These are phyloP conservation scores for Tetranychus cinnabarinus DNA, from an alignment of 1,140 invertebrate genomes.

Conservation along the genomic window DNA sequence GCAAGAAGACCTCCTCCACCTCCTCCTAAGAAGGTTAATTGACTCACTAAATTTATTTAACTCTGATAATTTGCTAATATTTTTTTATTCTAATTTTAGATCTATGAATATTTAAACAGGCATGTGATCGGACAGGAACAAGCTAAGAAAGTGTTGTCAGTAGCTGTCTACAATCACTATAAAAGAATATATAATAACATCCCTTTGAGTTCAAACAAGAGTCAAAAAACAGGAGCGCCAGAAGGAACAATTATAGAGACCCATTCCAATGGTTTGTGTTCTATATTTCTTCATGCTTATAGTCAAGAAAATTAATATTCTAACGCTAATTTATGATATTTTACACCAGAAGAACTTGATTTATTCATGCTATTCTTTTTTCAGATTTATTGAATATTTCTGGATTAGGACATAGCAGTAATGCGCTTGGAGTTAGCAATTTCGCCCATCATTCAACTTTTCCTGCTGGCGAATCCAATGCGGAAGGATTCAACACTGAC, in stretches of 20 bases:
- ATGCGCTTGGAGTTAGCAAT: conserved; percentile 7
- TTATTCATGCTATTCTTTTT: not conserved
- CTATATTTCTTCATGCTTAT: not conserved
- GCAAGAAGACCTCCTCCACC: conserved; percentile 47
- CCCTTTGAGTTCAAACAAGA: conserved; percentile 16
- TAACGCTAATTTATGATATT: not conserved
- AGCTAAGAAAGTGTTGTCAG: conserved; percentile 93
- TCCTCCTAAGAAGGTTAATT: conserved; percentile 56
- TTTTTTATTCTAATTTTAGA: conserved; percentile 28
- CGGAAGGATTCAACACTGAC: conserved; percentile 10
- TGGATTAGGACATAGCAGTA: conserved; percentile 3
- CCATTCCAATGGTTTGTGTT: not conserved
- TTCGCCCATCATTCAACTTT: not conserved
- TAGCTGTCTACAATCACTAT: conserved; percentile 98
- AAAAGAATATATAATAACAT: conserved; percentile 89
- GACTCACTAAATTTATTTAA: not conserved
- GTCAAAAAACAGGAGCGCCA: not conserved
- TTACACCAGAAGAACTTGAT: not conserved
- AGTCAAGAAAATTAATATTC: not conserved
- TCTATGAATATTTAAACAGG: conserved; percentile 79
- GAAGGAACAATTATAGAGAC: not conserved
- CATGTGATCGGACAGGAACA: conserved; percentile 96
- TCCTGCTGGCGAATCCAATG: not conserved
- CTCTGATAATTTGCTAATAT: conserved; percentile 3
- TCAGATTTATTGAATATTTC: conserved; percentile 6